Evolutionary conservation across 2,797 vertebrate species (phyloP).

Genomic region (Urosaurus nigricauda): DNA sequence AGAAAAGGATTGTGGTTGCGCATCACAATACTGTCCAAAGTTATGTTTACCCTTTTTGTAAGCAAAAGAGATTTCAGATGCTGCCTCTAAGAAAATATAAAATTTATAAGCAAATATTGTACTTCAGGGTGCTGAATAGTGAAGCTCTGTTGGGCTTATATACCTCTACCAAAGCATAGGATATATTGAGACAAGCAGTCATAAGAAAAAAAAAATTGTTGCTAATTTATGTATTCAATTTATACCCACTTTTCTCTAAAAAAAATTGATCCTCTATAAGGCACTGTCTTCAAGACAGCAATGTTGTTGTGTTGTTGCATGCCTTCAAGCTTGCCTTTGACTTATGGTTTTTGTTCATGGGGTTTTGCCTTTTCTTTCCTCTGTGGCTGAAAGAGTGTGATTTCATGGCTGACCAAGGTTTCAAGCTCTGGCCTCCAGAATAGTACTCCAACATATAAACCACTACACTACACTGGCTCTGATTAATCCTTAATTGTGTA

Average conservation of each 20-base stretch:
- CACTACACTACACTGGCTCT: too few relatives aligned
- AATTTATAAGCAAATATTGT: not conserved
- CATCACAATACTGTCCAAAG: not conserved
- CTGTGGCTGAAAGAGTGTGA: too few relatives aligned
- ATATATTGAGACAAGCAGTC: not conserved
- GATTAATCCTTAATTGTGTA: too few relatives aligned
- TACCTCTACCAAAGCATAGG: not conserved
- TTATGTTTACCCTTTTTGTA: not conserved
- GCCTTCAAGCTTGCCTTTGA: too few relatives aligned
- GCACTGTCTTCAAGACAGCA: not conserved
- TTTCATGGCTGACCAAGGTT: too few relatives aligned
- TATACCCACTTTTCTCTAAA: not conserved
- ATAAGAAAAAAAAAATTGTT: too few relatives aligned
- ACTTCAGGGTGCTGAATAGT: not conserved
- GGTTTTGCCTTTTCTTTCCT: too few relatives aligned
- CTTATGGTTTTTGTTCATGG: too few relatives aligned
- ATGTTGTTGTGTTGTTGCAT: not conserved
- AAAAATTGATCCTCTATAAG: not conserved
- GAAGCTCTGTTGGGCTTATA: not conserved
- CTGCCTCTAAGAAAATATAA: not conserved
- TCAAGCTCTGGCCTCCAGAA: too few relatives aligned
- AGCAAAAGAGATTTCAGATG: not conserved
- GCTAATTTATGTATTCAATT: not conserved
- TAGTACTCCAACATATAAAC: too few relatives aligned
- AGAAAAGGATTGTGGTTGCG: too few relatives aligned